Conservation (phyloP, 2,113 vertebrate species). For the Macquaria australasica region DNA sequence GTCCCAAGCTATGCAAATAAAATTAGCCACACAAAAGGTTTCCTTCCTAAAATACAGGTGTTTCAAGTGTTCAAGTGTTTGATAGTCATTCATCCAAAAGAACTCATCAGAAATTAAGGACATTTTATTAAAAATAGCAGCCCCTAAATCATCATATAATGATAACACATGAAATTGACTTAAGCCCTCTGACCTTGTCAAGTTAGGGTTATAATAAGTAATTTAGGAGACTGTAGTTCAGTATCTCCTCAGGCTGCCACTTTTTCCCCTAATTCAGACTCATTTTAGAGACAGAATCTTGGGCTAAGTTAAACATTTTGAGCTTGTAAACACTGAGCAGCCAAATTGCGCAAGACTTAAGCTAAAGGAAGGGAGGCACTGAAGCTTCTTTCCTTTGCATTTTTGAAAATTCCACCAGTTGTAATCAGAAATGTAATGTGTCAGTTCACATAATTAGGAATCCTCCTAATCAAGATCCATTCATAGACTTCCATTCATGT, state of each 20-base stretch:
- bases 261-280: background rate
- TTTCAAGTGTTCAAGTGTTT: background rate
- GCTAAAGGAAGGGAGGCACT: background rate
- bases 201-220: conserved; percentile 54
- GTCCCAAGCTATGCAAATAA: background rate
- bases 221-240: conserved; percentile 48
- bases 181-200: conserved; percentile 43
- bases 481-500: background rate
- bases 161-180: background rate
- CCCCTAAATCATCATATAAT: conserved; percentile 5
- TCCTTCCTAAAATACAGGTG: background rate
- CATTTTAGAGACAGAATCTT: conserved; percentile 21
- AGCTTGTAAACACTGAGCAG: background rate
- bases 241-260: background rate
- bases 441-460: background rate
- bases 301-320: background rate
- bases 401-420: background rate
- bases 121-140: conserved; percentile 5
- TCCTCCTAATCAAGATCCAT: background rate
- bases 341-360: background rate
- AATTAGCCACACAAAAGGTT: background rate
- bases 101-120: background rate
- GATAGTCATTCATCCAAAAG: background rate
- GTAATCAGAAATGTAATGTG: background rate
- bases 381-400: background rate